Base-by-base conservation (phyloP, 2,113 vertebrate genomes). In the Neolamprologus variostigma region DNA sequence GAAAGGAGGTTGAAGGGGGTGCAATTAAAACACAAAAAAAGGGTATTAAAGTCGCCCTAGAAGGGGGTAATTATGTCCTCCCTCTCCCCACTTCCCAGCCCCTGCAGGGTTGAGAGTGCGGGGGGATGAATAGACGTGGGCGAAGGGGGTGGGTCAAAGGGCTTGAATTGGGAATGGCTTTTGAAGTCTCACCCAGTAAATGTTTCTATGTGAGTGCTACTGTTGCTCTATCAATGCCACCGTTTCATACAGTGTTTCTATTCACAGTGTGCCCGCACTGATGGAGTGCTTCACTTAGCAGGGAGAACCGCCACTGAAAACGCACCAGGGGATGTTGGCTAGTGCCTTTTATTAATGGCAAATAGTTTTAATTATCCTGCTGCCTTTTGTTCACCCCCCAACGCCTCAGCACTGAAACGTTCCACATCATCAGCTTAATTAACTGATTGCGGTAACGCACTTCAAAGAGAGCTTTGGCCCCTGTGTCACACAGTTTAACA, bases 21-120 rank as follows among this genome's bases (percentile, higher is more conserved):
- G 93, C 95, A 96, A 96, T 96, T 96, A 96, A 96, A 96, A 95
- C 89, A 96, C 95, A 96, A 96, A 96, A 96, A 96, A 95, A 79
- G 91, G 90, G 95, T 92, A 96, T 97, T 96, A 96, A 96, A 96
- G 91, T 92, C 80, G 80, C 93, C 95, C 95, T 63, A 85, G 95
- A 94, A 94, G 95, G 95, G 94, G 95, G 95, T 94, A 96, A 96
- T 96, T 96, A 96, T 94, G 94, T 79, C 71, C 87, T 92, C 81
- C 88, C 81, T 84, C 92, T 94, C 89, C 86, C 83, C 87, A 91
- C 92, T 92, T 90, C 93, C 86, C 85, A 82, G 87, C 83, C 93
- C 91, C 94, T 86, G 89, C 87, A 93, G 95, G 93, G 89, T 2
- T 84, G 80, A 89, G 90, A 83, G 88, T 90, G 61, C 51, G 16